phyloP scores from a whole-genome alignment of 2,888 invertebrate genomes.

The Xestia c-nigrum region DNA sequence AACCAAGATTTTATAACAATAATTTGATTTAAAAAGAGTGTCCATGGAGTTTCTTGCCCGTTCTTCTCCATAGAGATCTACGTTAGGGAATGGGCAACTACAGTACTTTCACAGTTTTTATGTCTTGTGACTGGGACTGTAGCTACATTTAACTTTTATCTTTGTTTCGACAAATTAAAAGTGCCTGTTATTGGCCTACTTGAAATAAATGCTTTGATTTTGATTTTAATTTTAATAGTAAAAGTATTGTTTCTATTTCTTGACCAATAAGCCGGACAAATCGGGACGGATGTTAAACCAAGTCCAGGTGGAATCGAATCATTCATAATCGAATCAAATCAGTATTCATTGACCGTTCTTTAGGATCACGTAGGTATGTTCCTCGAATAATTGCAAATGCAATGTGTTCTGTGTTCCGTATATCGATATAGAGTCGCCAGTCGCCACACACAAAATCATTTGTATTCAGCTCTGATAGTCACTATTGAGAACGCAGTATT shows the following conservation, averaged over 20 bases:
- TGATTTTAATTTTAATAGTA: too few relatives aligned
- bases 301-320: conserved; percentile 15
- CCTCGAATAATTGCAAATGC: conserved; percentile 68
- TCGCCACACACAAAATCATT: conserved; percentile 66
- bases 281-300: background rate
- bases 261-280: background rate
- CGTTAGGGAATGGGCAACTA: too few relatives aligned
- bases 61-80: too few relatives aligned
- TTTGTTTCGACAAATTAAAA: too few relatives aligned
- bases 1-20: too few relatives aligned
- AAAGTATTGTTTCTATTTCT: background rate
- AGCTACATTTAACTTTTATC: too few relatives aligned
- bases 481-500: conserved; percentile 62
- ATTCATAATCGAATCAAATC: conserved; percentile 51
- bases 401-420: conserved; percentile 51
- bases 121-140: too few relatives aligned
- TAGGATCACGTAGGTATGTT: conserved; percentile 63
- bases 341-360: conserved; percentile 53
- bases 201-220: too few relatives aligned
- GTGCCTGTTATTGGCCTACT: too few relatives aligned
- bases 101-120: too few relatives aligned
- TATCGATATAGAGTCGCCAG: conserved; percentile 29
- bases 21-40: too few relatives aligned
- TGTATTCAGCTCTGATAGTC: conserved; percentile 69
- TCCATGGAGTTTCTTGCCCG: too few relatives aligned